phyloP scores from a whole-genome alignment of 2,113 vertebrate genomes.

The Ictalurus furcatus region DNA sequence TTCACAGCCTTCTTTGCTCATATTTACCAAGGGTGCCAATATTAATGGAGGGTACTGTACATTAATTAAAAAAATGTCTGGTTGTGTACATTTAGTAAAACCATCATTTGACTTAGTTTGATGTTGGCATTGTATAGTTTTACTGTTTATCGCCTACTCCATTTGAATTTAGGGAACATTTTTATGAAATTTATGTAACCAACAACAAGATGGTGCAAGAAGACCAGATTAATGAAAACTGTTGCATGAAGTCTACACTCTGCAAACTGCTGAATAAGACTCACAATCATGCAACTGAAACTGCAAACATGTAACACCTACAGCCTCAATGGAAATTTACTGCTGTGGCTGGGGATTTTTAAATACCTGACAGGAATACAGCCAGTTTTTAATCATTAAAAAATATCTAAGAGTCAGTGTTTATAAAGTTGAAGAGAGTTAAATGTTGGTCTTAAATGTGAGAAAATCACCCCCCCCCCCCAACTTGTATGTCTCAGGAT shows the following conservation, averaged over 20 bases:
- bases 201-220: slow-evolving; percentile 27
- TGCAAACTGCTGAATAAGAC: slow-evolving; percentile 9
- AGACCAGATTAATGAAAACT: background rate
- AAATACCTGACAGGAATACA: slow-evolving; percentile 5
- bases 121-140: background rate
- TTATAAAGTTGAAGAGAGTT: background rate
- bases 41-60: too few species aligned
- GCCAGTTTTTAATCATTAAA: background rate
- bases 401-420: background rate
- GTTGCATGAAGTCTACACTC: background rate
- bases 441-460: background rate
- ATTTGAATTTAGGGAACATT: background rate
- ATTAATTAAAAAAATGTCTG: too few species aligned
- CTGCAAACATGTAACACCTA: slow-evolving; percentile 11
- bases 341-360: slow-evolving; percentile 10
- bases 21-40: too few species aligned
- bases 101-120: background rate
- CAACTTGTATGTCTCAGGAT: background rate
- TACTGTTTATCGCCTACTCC: background rate
- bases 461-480: background rate
- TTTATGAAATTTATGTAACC: background rate
- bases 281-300: slow-evolving; percentile 5
- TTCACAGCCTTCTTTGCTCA: too few species aligned
- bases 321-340: background rate
- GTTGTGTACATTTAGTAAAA: background rate